Percentiles rank a stretch among this genome's conserved stretches.
phyloP scores from a whole-genome alignment of 2,888 invertebrate species.

The Ephialtes manifestator region DNA sequence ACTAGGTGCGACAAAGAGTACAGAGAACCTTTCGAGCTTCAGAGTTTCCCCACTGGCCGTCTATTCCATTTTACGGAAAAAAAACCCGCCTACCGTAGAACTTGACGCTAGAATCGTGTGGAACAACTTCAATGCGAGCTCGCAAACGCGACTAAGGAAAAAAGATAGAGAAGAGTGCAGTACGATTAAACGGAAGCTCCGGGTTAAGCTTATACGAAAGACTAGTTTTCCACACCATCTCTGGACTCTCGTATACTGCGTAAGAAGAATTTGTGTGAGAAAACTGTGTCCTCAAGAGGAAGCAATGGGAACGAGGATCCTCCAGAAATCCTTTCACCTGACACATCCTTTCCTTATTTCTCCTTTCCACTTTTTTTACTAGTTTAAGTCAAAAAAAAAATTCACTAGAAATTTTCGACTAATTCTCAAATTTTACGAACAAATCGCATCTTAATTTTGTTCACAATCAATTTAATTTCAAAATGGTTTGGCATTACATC shows the following conservation, averaged over 20 bases:
- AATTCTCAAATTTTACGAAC: background rate
- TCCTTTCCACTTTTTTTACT: conserved; percentile 2
- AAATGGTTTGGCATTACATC: too few species aligned
- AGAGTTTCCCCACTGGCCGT: conserved; percentile 12
- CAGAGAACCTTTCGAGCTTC: conserved; percentile 16
- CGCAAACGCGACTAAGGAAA: conserved; percentile 20
- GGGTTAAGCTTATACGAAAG: conserved; percentile 48
- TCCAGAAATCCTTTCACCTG: conserved; percentile 58
- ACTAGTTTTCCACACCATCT: conserved; percentile 51
- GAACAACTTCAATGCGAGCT: conserved; percentile 47
- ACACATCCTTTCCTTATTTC: conserved; percentile 50
- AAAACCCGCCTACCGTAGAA: background rate
- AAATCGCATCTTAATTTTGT: background rate
- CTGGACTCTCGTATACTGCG: conserved; percentile 28
- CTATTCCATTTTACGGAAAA: conserved; percentile 39
- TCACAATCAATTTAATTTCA: too few species aligned
- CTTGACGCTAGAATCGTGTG: conserved; percentile 50
- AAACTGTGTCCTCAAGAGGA: conserved; percentile 51
- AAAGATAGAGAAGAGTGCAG: conserved; percentile 32
- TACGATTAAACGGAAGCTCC: conserved; percentile 54
- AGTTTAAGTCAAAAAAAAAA: background rate
- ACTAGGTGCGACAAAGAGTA: conserved; percentile 15
- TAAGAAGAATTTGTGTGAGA: conserved; percentile 38
- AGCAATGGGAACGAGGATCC: conserved; percentile 42
- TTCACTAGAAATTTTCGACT: background rate